These are phyloP conservation scores for Oreochromis mossambicus DNA, from an alignment of 2,797 vertebrate genomes.

Conservation along the genomic window DNA sequence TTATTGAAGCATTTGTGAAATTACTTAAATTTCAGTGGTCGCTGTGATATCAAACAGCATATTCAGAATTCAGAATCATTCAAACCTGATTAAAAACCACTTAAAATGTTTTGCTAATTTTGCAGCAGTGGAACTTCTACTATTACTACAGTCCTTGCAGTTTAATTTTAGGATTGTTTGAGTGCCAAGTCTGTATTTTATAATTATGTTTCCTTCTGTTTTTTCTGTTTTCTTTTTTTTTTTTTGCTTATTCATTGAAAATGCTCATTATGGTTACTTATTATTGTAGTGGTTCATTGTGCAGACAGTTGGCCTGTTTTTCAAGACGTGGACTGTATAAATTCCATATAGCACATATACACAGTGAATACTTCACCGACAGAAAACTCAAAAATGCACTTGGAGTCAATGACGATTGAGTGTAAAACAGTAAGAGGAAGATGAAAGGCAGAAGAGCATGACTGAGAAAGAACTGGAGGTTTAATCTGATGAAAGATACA, in stretches of 20 bases:
- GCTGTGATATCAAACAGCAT: not conserved
- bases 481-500: conserved; percentile 7
- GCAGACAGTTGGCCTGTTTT: not conserved
- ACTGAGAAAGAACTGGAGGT: not conserved
- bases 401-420: not conserved
- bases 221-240: not conserved
- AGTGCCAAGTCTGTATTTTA: not conserved
- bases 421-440: not conserved
- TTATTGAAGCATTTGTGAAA: not conserved
- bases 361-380: not conserved
- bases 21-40: not conserved
- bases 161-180: not conserved
- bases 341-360: not conserved
- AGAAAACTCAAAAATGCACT: not conserved
- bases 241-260: not conserved
- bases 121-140: not conserved
- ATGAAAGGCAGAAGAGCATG: not conserved
- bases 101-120: not conserved
- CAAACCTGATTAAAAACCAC: not conserved
- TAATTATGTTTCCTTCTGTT: not conserved
- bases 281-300: not conserved
- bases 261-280: not conserved
- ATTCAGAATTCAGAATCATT: not conserved
- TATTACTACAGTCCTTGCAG: not conserved
- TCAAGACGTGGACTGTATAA: not conserved